phyloP scores from a whole-genome alignment of 2,888 invertebrate species.

The Ferdinandea cuprea region DNA sequence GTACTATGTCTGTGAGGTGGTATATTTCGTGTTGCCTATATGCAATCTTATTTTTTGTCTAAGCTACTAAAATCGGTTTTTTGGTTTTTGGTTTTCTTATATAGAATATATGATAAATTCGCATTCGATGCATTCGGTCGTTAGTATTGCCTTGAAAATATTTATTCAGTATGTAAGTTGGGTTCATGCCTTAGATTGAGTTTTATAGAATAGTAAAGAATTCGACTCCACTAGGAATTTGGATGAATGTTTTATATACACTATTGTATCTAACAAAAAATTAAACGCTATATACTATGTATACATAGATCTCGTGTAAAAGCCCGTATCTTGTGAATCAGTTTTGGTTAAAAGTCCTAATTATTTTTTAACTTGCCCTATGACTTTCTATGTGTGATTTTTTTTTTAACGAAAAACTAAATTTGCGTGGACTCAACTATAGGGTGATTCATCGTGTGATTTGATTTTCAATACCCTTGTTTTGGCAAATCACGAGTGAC shows the following conservation, averaged over 20 bases:
- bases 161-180: not conserved
- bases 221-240: constrained; percentile 35
- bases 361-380: too few relatives aligned
- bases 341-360: too few relatives aligned
- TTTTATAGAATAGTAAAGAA: not conserved
- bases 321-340: too few relatives aligned
- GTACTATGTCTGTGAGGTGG: constrained; percentile 9
- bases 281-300: too few relatives aligned
- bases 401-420: too few relatives aligned
- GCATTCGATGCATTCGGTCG: constrained; percentile 59
- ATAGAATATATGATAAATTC: constrained; percentile 46
- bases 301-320: too few relatives aligned
- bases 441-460: too few relatives aligned
- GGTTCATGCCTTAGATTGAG: constrained; percentile 4
- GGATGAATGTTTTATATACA: constrained; percentile 11
- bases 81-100: not conserved
- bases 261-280: too few relatives aligned
- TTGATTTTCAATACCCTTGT: too few relatives aligned
- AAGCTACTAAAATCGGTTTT: not conserved
- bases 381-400: too few relatives aligned
- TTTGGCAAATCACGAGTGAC: too few relatives aligned
- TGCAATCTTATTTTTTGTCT: not conserved
- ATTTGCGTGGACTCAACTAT: too few relatives aligned
- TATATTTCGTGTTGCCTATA: not conserved
- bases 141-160: constrained; percentile 20